Percentiles rank a stretch among this genome's conserved stretches.
phyloP scores from a whole-genome alignment of 2,113 vertebrate species.

The Corydoras sp. region DNA sequence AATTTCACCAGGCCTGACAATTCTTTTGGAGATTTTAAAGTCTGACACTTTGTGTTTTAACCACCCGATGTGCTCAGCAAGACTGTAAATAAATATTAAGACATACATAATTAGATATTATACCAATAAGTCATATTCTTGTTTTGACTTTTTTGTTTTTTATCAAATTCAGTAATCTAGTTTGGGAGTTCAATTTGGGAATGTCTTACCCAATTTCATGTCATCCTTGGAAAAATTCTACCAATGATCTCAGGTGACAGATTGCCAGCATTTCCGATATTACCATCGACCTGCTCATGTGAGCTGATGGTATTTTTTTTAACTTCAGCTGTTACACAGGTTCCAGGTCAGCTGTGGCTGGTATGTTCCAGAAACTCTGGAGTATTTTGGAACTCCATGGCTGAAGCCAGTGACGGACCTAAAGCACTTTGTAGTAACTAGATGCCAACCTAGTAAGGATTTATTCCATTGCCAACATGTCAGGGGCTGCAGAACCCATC shows the following conservation, averaged over 20 bases:
- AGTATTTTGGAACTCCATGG: conserved; percentile 35
- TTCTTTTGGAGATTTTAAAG: too few species aligned
- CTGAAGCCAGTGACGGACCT: conserved; percentile 55
- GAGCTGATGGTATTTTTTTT: conserved; percentile 41
- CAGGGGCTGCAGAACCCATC: conserved; percentile 44
- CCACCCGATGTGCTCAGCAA: too few species aligned
- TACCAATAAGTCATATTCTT: conserved; percentile 19
- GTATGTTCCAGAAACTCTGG: conserved; percentile 36
- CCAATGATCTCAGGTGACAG: conserved; percentile 64
- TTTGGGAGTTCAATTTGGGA: conserved; percentile 12
- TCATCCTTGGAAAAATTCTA: conserved; percentile 42
- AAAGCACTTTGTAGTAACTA: conserved; percentile 94
- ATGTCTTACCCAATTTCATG: conserved; percentile 26
- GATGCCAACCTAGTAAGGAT: conserved; percentile 79
- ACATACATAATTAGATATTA: conserved; percentile 40
- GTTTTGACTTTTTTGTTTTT: not conserved
- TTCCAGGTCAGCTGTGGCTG: conserved; percentile 61
- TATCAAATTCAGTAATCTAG: not conserved
- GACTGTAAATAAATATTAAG: not conserved
- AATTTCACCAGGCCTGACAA: too few species aligned
- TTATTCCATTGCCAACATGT: conserved; percentile 77
- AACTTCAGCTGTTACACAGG: conserved; percentile 49
- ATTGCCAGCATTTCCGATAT: conserved; percentile 66
- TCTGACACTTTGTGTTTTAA: conserved; percentile 45
- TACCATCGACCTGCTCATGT: conserved; percentile 55